phyloP scores from a whole-genome alignment of 2,113 vertebrate genomes.

The Coturnix japonica region DNA sequence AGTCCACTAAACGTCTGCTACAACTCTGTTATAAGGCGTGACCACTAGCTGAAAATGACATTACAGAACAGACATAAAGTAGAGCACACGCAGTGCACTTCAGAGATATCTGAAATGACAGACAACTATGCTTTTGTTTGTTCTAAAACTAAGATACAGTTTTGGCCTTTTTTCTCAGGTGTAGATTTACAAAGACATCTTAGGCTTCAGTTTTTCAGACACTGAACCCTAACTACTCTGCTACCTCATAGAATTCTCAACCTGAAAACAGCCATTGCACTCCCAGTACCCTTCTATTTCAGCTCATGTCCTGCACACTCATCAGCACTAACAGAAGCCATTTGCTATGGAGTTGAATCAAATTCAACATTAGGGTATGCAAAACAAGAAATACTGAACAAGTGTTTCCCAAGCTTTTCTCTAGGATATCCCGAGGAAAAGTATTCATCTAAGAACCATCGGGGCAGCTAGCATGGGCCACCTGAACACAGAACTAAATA shows the following conservation, averaged over 20 bases:
- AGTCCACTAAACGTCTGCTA: neutral
- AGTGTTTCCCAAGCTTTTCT: neutral
- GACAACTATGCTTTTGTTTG: neutral
- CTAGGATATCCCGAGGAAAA: neutral
- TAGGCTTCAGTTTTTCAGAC: neutral
- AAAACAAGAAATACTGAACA: neutral
- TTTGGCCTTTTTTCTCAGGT: rapidly evolving
- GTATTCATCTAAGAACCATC: neutral
- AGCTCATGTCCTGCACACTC: neutral
- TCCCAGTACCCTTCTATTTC: neutral
- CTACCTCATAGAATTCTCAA: neutral
- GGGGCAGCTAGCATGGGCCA: neutral
- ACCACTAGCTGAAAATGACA: neutral
- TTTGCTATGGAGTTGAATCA: neutral
- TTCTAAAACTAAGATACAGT: neutral
- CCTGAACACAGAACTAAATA: neutral
- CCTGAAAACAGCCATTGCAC: neutral
- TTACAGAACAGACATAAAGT: neutral
- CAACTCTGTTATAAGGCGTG: neutral
- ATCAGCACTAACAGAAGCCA: neutral
- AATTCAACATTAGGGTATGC: neutral
- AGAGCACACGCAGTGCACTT: rapidly evolving
- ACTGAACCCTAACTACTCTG: neutral
- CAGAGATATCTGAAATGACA: neutral
- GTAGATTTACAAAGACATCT: neutral